These are phyloP conservation scores for Anser brachyrhynchus DNA, from an alignment of 2,113 vertebrate species.

Conservation along the genomic window DNA sequence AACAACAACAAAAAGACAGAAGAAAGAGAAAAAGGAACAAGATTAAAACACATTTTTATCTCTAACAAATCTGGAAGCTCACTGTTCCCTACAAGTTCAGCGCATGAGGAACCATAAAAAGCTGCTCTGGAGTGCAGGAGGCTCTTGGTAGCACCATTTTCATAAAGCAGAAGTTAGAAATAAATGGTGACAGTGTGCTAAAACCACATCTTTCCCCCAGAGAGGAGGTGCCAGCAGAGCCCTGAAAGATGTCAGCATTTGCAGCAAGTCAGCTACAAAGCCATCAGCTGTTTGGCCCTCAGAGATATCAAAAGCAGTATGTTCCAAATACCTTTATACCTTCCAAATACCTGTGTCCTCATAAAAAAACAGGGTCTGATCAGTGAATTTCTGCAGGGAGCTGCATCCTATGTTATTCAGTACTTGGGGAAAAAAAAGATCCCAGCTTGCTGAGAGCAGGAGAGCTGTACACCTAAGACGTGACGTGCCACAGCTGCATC, in stretches of 20 bases:
- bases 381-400: neutral
- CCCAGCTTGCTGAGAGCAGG: neutral
- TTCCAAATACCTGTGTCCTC: neutral
- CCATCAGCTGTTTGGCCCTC: neutral
- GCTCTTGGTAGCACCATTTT: neutral
- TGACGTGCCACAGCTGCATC: neutral
- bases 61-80: neutral
- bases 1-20: neutral
- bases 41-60: neutral
- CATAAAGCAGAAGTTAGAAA: neutral
- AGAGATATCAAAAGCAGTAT: neutral
- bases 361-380: neutral
- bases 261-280: neutral
- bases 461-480: neutral
- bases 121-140: neutral
- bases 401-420: neutral
- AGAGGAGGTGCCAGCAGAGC: neutral
- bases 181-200: neutral
- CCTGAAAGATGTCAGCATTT: neutral
- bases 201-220: neutral
- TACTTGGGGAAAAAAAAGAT: neutral
- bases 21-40: neutral
- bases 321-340: neutral
- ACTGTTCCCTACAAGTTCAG: neutral
- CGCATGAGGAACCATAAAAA: rapidly evolving